Percentiles rank a stretch among this genome's conserved stretches.
phyloP scores from a whole-genome alignment of 1,140 invertebrate species.

The Zaprionus lachaisei region DNA sequence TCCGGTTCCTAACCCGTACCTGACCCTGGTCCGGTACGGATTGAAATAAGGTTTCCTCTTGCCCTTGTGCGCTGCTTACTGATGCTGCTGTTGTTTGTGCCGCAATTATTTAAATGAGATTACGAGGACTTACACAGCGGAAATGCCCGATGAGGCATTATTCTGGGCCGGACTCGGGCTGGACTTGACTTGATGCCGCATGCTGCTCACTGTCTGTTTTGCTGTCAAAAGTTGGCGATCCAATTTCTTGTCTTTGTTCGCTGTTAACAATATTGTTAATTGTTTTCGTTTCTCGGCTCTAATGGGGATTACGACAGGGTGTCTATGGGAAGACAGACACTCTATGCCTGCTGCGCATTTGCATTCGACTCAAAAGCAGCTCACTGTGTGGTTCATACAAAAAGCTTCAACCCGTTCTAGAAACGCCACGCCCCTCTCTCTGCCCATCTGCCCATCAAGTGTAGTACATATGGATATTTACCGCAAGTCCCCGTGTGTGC shows the following conservation, averaged over 20 bases:
- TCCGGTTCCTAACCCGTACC: conserved; percentile 34
- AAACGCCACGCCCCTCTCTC: background rate
- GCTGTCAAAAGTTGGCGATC: conserved; percentile 31
- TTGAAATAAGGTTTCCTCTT: conserved; percentile 54
- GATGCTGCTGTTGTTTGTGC: conserved; percentile 44
- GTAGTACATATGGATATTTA: conserved; percentile 1
- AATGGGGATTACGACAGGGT: conserved; percentile 6
- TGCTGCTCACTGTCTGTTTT: conserved; percentile 4
- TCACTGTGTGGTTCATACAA: background rate
- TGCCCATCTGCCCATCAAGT: background rate
- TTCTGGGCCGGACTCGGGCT: conserved; percentile 21
- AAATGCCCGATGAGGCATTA: conserved; percentile 65
- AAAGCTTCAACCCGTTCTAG: background rate
- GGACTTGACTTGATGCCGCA: conserved; percentile 21
- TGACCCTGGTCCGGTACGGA: conserved; percentile 43
- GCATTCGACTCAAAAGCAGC: conserved; percentile 3
- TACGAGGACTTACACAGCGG: conserved; percentile 75
- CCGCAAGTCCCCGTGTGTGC: conserved; percentile 6
- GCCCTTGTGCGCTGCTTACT: conserved; percentile 20
- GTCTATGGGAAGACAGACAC: background rate
- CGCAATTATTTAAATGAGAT: conserved; percentile 82
- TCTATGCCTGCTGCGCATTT: conserved; percentile 16
- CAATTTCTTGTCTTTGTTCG: conserved; percentile 30
- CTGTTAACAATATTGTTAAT: conserved; percentile 20
- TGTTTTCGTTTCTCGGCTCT: conserved; percentile 21